Evolutionary conservation across 1,140 invertebrate species (phyloP), one percentile per base, ranked within the genome.

Genomic region (Wiebesia pumilae): DNA sequence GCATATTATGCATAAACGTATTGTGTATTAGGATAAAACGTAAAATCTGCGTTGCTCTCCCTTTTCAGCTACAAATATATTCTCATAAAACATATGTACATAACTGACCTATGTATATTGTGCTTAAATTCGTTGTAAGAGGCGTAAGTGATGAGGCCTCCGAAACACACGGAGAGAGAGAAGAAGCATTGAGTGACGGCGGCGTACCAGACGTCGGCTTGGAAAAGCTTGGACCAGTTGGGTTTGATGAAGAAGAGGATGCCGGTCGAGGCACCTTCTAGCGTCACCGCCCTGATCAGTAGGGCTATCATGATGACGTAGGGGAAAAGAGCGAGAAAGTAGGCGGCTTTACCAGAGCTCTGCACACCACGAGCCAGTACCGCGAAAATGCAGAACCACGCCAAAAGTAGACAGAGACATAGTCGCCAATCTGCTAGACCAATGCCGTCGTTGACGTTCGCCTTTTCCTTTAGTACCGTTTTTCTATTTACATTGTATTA

Each of bases 161-260:
- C 96, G 90, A 97, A 95, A 21, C 95, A 95, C 19, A 97, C 96
- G 30, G 95, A 95, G n/a, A 97, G 94, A 0, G 97, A 97, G 91
- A 97, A 97, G 91, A 97, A 97, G 88, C 96, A 97, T 91, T 98
- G 97, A 1, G 96, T 96, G 0, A 97, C 96, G 30, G 97, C 97
- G 62, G 96, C 96, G 89, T 97, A 97, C 97, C 97, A 98, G 4
- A 97, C 96, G 92, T 96, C 93, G n/a, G 95, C 94, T 85, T 96
- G 94, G 12, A 96, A 90, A 1, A 97, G 90, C 90, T 96, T 95
- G 4, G 91, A 90, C 95, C 95, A 96, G 58, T 96, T 91, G 0
- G 96, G 96, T 88, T 94, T 94, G 65, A 97, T 93, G 88, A 97
- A 97, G 91, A 95, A 97, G 3, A 95, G 90, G 80, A 98, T 97